Evolutionary conservation across 2,888 invertebrate species (phyloP).

Genomic region (Beris chalybata): DNA sequence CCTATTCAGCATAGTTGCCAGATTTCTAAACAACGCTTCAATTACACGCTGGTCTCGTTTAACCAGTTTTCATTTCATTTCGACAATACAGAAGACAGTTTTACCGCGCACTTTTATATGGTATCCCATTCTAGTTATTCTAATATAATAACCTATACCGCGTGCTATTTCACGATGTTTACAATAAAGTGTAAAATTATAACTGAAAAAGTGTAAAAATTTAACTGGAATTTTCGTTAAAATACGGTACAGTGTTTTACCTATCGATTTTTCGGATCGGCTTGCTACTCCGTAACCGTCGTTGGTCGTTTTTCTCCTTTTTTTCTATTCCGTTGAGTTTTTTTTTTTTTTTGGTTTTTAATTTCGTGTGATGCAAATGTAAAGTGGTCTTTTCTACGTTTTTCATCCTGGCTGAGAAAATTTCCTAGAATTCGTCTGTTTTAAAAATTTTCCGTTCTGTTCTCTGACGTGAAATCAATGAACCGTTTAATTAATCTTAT

Average conservation of each 20-base stretch:
- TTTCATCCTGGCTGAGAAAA: no score
- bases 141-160: constrained; percentile 39
- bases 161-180: constrained; percentile 41
- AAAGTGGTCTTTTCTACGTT: no score
- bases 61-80: constrained; percentile 39
- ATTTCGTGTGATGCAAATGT: no score
- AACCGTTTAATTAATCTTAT: no score
- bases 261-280: constrained; percentile 29
- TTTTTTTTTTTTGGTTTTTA: no score
- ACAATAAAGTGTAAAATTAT: constrained; percentile 37
- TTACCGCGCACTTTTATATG: constrained; percentile 42
- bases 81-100: constrained; percentile 40
- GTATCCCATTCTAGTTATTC: constrained; percentile 36
- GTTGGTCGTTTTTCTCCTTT: not conserved
- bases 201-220: constrained; percentile 28
- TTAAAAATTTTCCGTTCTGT: no score
- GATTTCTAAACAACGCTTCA: constrained; percentile 37
- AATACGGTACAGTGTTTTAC: constrained; percentile 25
- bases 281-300: constrained; percentile 16
- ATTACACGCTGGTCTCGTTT: constrained; percentile 37
- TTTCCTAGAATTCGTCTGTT: no score
- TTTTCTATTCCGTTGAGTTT: not conserved
- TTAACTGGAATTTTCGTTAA: constrained; percentile 13
- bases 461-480: no score
- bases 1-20: constrained; percentile 60